These are phyloP conservation scores for Hypotaenidia philippensis DNA, from an alignment of 2,797 vertebrate genomes.

Conservation along the genomic window DNA sequence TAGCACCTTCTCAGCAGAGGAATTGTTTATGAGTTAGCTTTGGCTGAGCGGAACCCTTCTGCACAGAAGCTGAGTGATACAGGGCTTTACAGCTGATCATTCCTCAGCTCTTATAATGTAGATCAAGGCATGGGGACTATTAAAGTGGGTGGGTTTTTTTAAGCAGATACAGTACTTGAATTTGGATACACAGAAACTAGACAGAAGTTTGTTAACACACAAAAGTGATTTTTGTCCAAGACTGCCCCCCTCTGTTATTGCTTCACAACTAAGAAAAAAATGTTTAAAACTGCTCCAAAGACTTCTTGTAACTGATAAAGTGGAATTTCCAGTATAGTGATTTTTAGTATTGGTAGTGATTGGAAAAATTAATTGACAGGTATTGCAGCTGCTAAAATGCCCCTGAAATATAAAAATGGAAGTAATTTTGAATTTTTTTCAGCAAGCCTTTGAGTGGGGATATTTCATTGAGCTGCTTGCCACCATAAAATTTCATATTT, in stretches of 20 bases:
- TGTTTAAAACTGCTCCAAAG: not conserved
- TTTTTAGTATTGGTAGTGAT: not conserved
- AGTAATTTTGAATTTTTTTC: not conserved
- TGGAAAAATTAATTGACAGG: not conserved
- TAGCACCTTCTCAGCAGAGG: not conserved
- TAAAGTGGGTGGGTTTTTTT: not conserved
- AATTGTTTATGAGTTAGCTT: not conserved
- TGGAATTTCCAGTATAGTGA: not conserved
- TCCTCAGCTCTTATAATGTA: not conserved
- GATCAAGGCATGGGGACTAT: not conserved
- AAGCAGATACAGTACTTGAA: not conserved
- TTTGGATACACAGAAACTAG: not conserved
- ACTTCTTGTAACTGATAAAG: not conserved
- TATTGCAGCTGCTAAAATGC: not conserved
- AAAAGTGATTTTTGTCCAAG: constrained; percentile 12
- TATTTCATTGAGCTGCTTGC: not conserved
- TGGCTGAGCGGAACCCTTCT: not conserved
- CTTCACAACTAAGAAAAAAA: not conserved
- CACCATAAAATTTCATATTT: not conserved
- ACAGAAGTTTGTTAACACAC: not conserved
- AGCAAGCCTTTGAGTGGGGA: not conserved
- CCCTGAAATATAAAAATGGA: not conserved
- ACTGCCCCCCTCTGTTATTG: constrained; percentile 59
- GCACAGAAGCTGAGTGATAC: not conserved
- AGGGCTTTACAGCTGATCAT: not conserved